Conservation (phyloP, 2,113 vertebrate genomes). For the Gavia stellata region DNA sequence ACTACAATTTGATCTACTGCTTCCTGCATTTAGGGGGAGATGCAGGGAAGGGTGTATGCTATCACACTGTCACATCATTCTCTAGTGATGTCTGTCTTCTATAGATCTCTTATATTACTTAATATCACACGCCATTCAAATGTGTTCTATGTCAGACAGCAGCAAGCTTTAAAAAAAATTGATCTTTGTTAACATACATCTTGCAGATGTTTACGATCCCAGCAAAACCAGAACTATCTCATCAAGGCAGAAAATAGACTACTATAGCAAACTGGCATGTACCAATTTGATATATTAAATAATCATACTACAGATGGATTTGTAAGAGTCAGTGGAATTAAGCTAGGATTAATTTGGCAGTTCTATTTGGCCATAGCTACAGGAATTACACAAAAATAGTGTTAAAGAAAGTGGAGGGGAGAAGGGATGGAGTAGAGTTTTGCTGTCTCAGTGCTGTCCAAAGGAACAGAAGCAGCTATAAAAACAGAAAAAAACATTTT, state of each 20-base stretch:
- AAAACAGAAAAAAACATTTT: background rate
- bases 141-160: background rate
- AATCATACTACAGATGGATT: background rate
- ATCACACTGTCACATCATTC: background rate
- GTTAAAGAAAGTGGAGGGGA: background rate
- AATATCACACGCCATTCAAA: background rate
- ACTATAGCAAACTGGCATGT: background rate
- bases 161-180: background rate
- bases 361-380: background rate
- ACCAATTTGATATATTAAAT: background rate
- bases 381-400: background rate
- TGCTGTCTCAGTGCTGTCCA: background rate
- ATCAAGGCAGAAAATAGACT: background rate
- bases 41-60: background rate
- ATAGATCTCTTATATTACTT: background rate
- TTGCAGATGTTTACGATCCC: background rate
- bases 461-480: background rate
- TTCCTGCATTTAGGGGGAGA: background rate
- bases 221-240: background rate
- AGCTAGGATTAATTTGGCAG: background rate
- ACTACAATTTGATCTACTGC: background rate
- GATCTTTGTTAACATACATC: background rate
- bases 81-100: background rate
- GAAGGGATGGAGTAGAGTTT: background rate
- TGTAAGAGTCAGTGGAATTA: background rate